Percentiles rank a stretch among this genome's conserved stretches.
Conservation (phyloP, 2,888 invertebrate species). For the Gryllus longicercus region DNA sequence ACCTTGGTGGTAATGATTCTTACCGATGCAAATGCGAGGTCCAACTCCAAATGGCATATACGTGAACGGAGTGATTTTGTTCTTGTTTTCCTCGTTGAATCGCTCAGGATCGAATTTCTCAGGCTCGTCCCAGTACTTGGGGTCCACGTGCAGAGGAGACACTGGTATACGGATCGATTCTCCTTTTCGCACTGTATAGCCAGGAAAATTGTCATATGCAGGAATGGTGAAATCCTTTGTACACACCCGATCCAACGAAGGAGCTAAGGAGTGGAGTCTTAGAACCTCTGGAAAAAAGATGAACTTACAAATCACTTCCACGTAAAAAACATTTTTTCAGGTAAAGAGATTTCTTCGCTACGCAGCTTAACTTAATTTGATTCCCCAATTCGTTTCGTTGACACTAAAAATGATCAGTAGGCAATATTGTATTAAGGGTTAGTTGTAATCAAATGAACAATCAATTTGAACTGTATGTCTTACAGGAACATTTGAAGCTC, state of each 20-base stretch:
- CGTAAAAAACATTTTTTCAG: too few relatives aligned
- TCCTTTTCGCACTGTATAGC: constrained; percentile 32
- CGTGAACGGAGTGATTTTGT: constrained; percentile 37
- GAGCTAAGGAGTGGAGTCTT: neutral
- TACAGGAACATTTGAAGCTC: too few relatives aligned
- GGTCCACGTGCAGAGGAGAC: constrained; percentile 45
- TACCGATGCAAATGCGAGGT: constrained; percentile 40
- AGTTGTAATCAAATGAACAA: too few relatives aligned
- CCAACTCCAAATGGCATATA: constrained; percentile 40
- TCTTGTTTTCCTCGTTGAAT: constrained; percentile 47
- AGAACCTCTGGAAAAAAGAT: neutral
- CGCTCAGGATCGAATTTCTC: constrained; percentile 56
- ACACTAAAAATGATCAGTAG: too few relatives aligned
- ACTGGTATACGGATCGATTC: constrained; percentile 38
- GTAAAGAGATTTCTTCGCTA: too few relatives aligned
- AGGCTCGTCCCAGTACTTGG: constrained; percentile 44
- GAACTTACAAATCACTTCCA: neutral
- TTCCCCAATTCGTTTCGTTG: too few relatives aligned
- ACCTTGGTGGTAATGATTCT: constrained; percentile 11
- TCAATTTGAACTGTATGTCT: too few relatives aligned
- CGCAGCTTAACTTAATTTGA: too few relatives aligned
- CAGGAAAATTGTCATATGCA: neutral
- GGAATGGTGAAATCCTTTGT: constrained; percentile 19
- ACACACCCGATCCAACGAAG: constrained; percentile 3
- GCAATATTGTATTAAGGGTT: too few relatives aligned